Percentiles rank a stretch among this genome's conserved stretches.
phyloP scores from a whole-genome alignment of 2,888 invertebrate genomes.

The Phaedon cochleariae region DNA sequence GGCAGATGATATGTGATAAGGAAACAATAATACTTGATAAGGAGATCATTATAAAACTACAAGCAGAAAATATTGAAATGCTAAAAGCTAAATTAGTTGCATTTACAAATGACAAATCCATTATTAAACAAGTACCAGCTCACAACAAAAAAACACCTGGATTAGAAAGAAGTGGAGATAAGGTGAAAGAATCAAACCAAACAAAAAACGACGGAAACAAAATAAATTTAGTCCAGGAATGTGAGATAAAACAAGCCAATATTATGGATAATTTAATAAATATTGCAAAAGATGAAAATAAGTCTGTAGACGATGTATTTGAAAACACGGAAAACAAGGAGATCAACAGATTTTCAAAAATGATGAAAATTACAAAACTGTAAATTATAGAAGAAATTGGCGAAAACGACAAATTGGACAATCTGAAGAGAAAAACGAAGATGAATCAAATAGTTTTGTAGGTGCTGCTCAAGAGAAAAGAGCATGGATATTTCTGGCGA shows the following conservation, averaged over 20 bases:
- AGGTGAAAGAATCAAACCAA: background rate
- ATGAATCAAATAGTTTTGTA: constrained; percentile 10
- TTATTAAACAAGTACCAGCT: background rate
- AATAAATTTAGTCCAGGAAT: background rate
- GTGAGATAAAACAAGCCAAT: background rate
- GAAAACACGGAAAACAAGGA: too few species aligned
- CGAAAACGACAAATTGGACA: constrained; percentile 3
- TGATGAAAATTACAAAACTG: background rate
- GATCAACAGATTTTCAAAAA: too few species aligned
- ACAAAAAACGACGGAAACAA: background rate
- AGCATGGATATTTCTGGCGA: constrained; percentile 2
- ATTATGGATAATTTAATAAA: background rate
- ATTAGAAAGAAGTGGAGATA: background rate
- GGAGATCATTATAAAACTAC: background rate
- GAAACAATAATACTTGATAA: background rate
- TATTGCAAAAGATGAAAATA: background rate
- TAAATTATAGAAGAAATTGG: background rate
- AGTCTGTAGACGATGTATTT: too few species aligned
- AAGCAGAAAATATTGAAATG: background rate
- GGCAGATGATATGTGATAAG: background rate
- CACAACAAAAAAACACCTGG: background rate
- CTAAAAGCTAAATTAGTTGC: background rate
- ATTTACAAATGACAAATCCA: background rate
- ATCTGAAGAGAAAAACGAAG: background rate
- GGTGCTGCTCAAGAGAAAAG: background rate